Base-by-base conservation (phyloP, 2,888 invertebrate species). In the Heliconius aoede region DNA sequence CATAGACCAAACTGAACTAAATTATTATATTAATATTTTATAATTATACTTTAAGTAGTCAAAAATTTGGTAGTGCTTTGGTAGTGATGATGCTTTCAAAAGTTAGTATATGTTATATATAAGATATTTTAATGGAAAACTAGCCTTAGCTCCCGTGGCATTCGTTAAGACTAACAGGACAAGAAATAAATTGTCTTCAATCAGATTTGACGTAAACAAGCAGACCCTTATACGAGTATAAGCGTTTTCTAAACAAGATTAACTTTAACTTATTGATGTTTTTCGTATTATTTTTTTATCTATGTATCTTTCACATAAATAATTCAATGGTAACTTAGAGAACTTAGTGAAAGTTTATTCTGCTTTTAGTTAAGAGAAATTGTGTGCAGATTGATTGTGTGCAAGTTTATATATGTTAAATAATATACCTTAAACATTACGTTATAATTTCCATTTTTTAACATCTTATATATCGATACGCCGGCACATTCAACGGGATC, bases 141-240 rank as follows among this genome's bases (percentile, higher is more conserved):
- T 7, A 64, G 30, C 28, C 30, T 84, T 77, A 76, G 76, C 76
- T 80, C 55, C 74, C 79, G 81, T 80, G 79, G 81, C 84, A 84
- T 84, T 86, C 84, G 82, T 86, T 85, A 86, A 84, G 83, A 82
- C 83, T 86, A 86, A 86, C 86, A 85, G 87, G 83, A 77, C 78
- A 78, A 81, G 82, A 82, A 81, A 81, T 82, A 81, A 84, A 85
- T 76, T 40, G 51, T 28, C 58, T 79, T 69, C 76, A 78, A 80
- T 80, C 77, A 77, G 58, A 69, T 77, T 46, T 68, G 75, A 73
- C 61, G 32, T 55, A 62, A 60, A 72, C 64, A 24, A 73, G 68
- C 28, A 28, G 24, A 2, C 55, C 18, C 64, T 76, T 73, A 69
- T 60, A 46, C 21, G 46, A 46, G 46, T 46, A 65, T 72, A 61